Evolutionary conservation across 2,113 vertebrate species (phyloP).

Genomic region (Lutjanus erythropterus): DNA sequence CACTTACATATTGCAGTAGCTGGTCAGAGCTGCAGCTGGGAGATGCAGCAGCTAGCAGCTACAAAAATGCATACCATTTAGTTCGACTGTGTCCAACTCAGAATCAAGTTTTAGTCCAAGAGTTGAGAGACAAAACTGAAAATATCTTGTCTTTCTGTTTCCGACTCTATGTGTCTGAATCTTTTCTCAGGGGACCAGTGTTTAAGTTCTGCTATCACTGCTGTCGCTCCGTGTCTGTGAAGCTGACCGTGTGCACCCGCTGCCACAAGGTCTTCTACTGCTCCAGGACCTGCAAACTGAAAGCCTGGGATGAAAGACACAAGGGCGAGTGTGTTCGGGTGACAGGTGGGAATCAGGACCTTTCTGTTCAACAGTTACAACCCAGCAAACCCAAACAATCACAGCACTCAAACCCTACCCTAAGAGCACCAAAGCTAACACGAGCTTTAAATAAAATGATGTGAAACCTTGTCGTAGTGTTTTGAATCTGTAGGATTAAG

Average conservation of each 20-base stretch:
- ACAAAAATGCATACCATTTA: too few species aligned
- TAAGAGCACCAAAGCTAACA: neutral
- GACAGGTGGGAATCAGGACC: constrained; percentile 58
- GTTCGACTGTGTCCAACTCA: neutral
- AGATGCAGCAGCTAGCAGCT: too few species aligned
- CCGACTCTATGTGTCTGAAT: constrained; percentile 1
- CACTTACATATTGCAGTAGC: too few species aligned
- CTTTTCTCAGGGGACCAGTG: constrained; percentile 70
- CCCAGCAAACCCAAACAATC: neutral
- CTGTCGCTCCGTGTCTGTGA: constrained; percentile 85
- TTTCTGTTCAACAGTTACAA: neutral
- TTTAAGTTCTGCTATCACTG: constrained; percentile 90
- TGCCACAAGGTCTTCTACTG: constrained; percentile 87
- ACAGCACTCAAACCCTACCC: neutral
- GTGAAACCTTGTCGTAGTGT: constrained; percentile 2
- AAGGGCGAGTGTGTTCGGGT: constrained; percentile 81
- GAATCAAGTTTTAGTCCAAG: neutral
- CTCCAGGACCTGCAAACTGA: constrained; percentile 86
- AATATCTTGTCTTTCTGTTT: too few species aligned
- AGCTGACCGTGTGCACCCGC: constrained; percentile 78
- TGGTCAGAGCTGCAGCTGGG: too few species aligned
- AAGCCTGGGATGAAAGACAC: constrained; percentile 84
- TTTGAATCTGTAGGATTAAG: neutral
- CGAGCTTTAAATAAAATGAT: neutral
- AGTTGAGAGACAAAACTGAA: too few species aligned